Conservation (phyloP, 2,797 vertebrate genomes). For the Sebastes hopkinsi region DNA sequence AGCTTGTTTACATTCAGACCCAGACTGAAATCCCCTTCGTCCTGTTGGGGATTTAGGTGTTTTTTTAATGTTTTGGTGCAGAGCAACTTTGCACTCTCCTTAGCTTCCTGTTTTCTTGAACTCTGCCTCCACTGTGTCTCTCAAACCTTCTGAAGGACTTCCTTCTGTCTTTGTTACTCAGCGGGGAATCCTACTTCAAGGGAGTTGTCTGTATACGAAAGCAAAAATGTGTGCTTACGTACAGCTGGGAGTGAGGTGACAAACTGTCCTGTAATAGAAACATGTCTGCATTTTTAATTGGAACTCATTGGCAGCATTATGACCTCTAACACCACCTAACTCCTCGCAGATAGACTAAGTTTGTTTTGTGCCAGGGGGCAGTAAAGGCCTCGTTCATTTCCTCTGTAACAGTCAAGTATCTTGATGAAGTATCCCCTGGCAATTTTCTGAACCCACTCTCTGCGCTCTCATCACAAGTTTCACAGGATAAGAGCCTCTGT, state of each 20-base stretch:
- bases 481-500: slow-evolving; percentile 19
- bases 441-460: slow-evolving; percentile 10
- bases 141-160: slow-evolving; percentile 16
- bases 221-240: slow-evolving; percentile 8
- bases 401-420: slow-evolving; percentile 12
- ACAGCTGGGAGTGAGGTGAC: background rate
- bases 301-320: background rate
- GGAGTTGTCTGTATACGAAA: background rate
- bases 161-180: slow-evolving; percentile 17
- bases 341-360: background rate
- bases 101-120: slow-evolving; percentile 54
- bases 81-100: slow-evolving; percentile 23
- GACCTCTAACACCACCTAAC: background rate
- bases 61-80: slow-evolving; percentile 40
- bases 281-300: background rate
- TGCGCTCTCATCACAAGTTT: slow-evolving; percentile 9
- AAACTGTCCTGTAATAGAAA: slow-evolving; percentile 3
- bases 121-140: slow-evolving; percentile 28
- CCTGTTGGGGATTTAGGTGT: slow-evolving; percentile 9
- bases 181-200: slow-evolving; percentile 24
- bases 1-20: slow-evolving; percentile 49
- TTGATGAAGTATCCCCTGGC: slow-evolving; percentile 25
- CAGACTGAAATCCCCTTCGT: slow-evolving; percentile 28
- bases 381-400: background rate
- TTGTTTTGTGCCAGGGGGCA: background rate